Conservation (phyloP, 2,113 vertebrate genomes). For the Ardeotis arabs region DNA sequence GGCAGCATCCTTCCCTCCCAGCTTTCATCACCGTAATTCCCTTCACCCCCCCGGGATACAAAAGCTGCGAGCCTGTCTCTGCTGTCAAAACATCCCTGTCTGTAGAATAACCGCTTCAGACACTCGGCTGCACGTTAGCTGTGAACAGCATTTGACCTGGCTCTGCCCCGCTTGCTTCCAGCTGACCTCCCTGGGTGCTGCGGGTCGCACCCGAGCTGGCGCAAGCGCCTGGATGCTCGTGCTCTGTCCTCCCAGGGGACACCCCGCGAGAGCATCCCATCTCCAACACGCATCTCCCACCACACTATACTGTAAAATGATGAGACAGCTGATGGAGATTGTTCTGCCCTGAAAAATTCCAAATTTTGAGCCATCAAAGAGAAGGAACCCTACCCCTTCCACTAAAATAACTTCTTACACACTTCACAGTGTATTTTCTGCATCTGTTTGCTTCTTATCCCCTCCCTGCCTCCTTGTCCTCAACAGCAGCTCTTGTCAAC, state of each 20-base stretch:
- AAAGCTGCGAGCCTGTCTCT: background rate
- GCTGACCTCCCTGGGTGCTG: background rate
- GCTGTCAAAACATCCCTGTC: background rate
- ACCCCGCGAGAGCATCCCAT: rapidly evolving
- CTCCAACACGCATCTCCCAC: background rate
- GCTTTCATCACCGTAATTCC: background rate
- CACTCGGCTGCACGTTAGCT: background rate
- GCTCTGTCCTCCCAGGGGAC: background rate
- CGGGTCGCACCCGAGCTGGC: rapidly evolving
- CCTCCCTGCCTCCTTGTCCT: background rate
- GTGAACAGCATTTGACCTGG: background rate
- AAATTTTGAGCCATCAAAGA: background rate
- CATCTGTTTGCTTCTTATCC: background rate
- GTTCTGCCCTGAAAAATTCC: background rate
- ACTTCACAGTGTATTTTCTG: background rate
- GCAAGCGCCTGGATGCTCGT: background rate
- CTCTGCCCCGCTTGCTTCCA: background rate
- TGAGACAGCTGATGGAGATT: rapidly evolving
- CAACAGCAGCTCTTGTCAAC: slow-evolving; percentile 34
- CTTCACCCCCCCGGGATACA: background rate
- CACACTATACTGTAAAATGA: background rate
- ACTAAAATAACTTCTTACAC: background rate
- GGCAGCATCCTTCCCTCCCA: background rate
- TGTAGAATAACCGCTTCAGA: background rate
- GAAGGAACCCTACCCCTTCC: background rate